Evolutionary conservation across 2,888 invertebrate species (phyloP).

Genomic region (Chromoteleia sp.): DNA sequence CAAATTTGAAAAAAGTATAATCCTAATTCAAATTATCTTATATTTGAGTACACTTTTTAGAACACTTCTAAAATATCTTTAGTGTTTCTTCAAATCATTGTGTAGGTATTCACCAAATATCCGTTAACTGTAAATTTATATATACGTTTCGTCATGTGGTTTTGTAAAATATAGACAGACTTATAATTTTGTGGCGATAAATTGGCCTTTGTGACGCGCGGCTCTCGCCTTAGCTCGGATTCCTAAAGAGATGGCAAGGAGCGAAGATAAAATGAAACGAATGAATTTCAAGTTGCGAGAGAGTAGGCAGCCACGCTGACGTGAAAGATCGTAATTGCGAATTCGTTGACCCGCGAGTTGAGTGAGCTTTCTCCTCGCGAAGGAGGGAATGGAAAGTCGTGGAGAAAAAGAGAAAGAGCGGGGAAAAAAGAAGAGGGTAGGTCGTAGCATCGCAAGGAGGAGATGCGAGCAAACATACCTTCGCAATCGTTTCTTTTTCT

Average conservation of each 20-base stretch:
- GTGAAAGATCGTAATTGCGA: conserved; percentile 82
- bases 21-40: too few relatives aligned
- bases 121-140: too few relatives aligned
- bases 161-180: conserved; percentile 2
- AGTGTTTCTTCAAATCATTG: too few relatives aligned
- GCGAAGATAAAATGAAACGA: conserved; percentile 59
- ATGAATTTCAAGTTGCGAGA: conserved; percentile 75
- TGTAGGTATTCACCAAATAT: too few relatives aligned
- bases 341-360: conserved; percentile 82
- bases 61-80: too few relatives aligned
- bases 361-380: conserved; percentile 76
- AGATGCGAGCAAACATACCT: conserved; percentile 80
- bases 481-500: conserved; percentile 83
- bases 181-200: background rate
- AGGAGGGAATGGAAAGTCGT: conserved; percentile 45
- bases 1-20: too few relatives aligned
- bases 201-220: conserved; percentile 30
- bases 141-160: too few relatives aligned
- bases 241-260: conserved; percentile 12
- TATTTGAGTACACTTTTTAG: too few relatives aligned
- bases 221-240: conserved; percentile 1
- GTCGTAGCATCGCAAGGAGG: conserved; percentile 50
- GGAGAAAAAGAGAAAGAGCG: conserved; percentile 52
- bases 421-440: conserved; percentile 13
- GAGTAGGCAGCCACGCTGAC: conserved; percentile 77